Percentiles rank a stretch among this genome's conserved stretches.
These are phyloP conservation scores for Timandra comae DNA, from an alignment of 2,888 invertebrate genomes.

Conservation along the genomic window DNA sequence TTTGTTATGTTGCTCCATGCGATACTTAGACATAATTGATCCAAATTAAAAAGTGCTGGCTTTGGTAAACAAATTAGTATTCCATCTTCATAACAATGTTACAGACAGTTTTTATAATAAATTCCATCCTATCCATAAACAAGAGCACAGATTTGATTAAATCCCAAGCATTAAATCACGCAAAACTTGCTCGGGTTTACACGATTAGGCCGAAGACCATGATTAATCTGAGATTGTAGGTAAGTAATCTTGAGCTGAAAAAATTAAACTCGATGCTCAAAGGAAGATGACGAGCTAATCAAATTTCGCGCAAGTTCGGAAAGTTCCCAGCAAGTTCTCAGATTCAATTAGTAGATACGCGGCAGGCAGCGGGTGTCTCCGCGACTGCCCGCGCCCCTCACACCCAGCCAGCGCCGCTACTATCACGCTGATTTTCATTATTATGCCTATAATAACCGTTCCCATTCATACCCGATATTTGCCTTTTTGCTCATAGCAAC, in stretches of 20 bases:
- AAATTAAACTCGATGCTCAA: constrained; percentile 46
- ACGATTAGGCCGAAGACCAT: constrained; percentile 26
- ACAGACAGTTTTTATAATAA: too few relatives aligned
- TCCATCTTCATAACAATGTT: too few relatives aligned
- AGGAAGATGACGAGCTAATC: constrained; percentile 65
- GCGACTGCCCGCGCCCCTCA: constrained; percentile 15
- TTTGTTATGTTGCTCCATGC: too few relatives aligned
- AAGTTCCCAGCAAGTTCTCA: constrained; percentile 57
- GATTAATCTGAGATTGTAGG: constrained; percentile 28
- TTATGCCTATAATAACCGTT: constrained; percentile 31
- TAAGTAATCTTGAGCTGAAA: constrained; percentile 35
- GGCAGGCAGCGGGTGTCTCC: constrained; percentile 25
- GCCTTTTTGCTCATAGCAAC: constrained; percentile 20
- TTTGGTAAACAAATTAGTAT: too few relatives aligned
- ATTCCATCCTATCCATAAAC: constrained; percentile 4
- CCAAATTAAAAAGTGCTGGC: too few relatives aligned
- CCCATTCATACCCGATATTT: constrained; percentile 21
- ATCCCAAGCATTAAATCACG: constrained; percentile 16
- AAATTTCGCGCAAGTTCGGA: constrained; percentile 58
- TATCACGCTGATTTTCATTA: constrained; percentile 33
- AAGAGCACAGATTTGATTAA: constrained; percentile 8
- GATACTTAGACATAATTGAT: too few relatives aligned
- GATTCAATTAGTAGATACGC: constrained; percentile 71
- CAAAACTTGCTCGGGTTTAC: constrained; percentile 19
- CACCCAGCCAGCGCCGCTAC: constrained; percentile 16